Conservation (phyloP, 2,113 vertebrate species). For the Odontesthes bonariensis region DNA sequence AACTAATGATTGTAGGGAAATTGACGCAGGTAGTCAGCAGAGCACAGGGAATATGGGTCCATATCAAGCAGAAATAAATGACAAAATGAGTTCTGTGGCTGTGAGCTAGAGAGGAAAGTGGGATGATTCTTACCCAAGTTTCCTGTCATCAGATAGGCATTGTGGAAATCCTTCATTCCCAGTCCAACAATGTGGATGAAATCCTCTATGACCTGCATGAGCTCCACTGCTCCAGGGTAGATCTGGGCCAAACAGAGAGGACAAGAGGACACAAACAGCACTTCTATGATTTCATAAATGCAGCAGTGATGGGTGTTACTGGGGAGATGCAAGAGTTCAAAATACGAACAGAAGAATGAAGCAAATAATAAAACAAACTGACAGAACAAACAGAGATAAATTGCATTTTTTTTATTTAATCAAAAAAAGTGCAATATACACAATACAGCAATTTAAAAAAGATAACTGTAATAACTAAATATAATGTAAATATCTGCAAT, state of each 20-base stretch:
- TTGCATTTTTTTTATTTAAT: background rate
- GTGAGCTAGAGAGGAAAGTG: background rate
- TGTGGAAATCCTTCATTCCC: conserved; percentile 99
- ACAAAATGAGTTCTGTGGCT: background rate
- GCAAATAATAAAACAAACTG: background rate
- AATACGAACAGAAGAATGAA: background rate
- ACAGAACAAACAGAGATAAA: too few relatives aligned
- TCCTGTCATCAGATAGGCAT: conserved; percentile 99
- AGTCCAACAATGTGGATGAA: conserved; percentile 99
- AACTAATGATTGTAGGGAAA: conserved; percentile 73
- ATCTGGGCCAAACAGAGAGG: conserved; percentile 82
- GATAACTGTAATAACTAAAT: background rate
- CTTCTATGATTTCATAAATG: conserved; percentile 15
- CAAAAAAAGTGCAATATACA: background rate
- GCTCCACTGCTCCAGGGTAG: conserved; percentile 96
- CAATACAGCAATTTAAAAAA: background rate
- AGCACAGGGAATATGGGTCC: conserved; percentile 51
- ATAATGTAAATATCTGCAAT: too few relatives aligned
- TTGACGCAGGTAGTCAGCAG: conserved; percentile 64
- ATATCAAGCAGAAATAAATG: conserved; percentile 45
- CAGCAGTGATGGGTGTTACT: background rate
- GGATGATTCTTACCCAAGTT: conserved; percentile 95
- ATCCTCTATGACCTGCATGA: conserved; percentile 99
- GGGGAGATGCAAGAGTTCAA: background rate
- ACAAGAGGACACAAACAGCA: conserved; percentile 18